Percentiles rank a stretch among this genome's conserved stretches.
Conservation (phyloP, 2,888 invertebrate genomes). For the Caenorhabditis wallacei region DNA sequence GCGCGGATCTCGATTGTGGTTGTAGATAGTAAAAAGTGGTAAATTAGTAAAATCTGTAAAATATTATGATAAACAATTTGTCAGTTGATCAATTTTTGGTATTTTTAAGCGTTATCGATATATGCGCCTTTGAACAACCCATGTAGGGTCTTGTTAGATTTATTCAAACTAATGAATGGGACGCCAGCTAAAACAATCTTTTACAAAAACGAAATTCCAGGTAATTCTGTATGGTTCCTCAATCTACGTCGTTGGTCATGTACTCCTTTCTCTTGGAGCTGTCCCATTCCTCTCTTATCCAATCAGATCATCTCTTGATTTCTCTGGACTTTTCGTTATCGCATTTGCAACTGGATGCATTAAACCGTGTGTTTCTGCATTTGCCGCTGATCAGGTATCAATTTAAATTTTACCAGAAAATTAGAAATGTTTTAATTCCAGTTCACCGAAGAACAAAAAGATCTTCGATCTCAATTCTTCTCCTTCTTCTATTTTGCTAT, state of each 20-base stretch:
- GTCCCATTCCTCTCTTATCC: slow-evolving; percentile 81
- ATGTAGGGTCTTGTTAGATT: no score
- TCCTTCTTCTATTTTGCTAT: slow-evolving; percentile 96
- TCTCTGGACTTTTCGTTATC: slow-evolving; percentile 88
- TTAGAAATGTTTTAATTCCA: slow-evolving; percentile 50
- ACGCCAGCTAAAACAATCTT: no score
- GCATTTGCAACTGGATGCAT: slow-evolving; percentile 95
- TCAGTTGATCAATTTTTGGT: no score
- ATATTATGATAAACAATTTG: no score
- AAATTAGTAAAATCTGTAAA: no score
- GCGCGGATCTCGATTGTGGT: no score
- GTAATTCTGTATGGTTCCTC: slow-evolving; percentile 86
- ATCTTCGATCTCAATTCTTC: slow-evolving; percentile 91
- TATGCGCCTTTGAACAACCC: no score
- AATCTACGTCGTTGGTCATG: slow-evolving; percentile 84
- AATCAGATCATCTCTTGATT: slow-evolving; percentile 77
- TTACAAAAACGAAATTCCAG: no score
- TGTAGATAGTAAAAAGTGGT: no score
- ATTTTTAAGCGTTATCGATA: no score
- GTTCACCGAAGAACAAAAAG: slow-evolving; percentile 86
- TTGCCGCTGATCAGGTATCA: slow-evolving; percentile 90
- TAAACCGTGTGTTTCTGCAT: slow-evolving; percentile 95
- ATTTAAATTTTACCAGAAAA: neutral
- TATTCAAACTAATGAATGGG: no score
- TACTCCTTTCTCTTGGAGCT: slow-evolving; percentile 84